A percentile compares a stretch with the other conserved stretches of the same genome.
phyloP scores from a whole-genome alignment of 2,888 invertebrate genomes.

The Morpho deidamia region DNA sequence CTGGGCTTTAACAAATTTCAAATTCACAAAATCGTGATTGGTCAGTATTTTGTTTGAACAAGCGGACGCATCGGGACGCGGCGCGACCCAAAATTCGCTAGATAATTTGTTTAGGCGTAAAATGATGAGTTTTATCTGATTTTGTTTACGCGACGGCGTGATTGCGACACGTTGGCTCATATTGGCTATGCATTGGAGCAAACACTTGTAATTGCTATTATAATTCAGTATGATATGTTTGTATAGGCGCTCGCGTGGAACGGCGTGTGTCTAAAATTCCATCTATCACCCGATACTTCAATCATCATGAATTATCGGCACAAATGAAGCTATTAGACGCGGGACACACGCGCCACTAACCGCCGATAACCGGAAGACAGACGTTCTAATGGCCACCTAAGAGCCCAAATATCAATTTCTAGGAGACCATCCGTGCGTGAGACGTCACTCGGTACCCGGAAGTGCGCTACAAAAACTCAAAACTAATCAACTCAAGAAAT shows the following conservation, averaged over 20 bases:
- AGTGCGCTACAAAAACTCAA: conserved; percentile 66
- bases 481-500: conserved; percentile 66
- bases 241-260: conserved; percentile 44
- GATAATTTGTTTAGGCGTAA: conserved; percentile 68
- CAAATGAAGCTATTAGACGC: conserved; percentile 72
- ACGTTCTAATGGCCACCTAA: conserved; percentile 69
- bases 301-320: conserved; percentile 52
- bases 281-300: conserved; percentile 33
- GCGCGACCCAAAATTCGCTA: conserved; percentile 53
- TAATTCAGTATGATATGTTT: conserved; percentile 34
- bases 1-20: conserved; percentile 75
- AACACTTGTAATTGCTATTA: conserved; percentile 41
- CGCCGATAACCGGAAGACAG: conserved; percentile 64
- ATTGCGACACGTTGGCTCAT: conserved; percentile 41
- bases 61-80: conserved; percentile 49
- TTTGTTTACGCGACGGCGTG: conserved; percentile 46
- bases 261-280: conserved; percentile 36
- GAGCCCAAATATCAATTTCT: conserved; percentile 76
- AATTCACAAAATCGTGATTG: conserved; percentile 78
- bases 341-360: conserved; percentile 61
- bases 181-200: conserved; percentile 30
- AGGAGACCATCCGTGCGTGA: conserved; percentile 58
- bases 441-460: conserved; percentile 63
- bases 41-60: conserved; percentile 73
- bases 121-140: conserved; percentile 65